phyloP scores from a whole-genome alignment of 2,113 vertebrate genomes.

The Hirundichthys speculiger region DNA sequence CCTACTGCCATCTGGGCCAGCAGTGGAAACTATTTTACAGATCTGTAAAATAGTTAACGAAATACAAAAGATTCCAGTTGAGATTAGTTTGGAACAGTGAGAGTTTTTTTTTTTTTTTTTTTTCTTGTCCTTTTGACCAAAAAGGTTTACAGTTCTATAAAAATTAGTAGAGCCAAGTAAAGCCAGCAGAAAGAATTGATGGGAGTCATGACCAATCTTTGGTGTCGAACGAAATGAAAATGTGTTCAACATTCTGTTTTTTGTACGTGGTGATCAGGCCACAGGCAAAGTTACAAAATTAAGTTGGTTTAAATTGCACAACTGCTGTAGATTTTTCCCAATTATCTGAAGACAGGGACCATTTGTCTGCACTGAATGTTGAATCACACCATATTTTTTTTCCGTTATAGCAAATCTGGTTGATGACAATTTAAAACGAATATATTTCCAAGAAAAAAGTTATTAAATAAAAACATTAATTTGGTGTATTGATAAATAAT shows the following conservation, averaged over 20 bases:
- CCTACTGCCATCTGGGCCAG: too few species aligned
- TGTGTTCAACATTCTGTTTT: not conserved
- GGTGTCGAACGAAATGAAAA: too few species aligned
- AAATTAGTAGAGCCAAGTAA: too few species aligned
- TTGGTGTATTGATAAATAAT: not conserved
- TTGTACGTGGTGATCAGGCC: not conserved
- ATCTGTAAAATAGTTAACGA: too few species aligned
- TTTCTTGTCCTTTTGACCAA: too few species aligned
- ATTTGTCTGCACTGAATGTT: slow-evolving; percentile 54
- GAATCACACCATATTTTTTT: not conserved
- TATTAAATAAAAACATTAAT: not conserved
- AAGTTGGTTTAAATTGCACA: slow-evolving; percentile 17
- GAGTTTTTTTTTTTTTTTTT: too few species aligned
- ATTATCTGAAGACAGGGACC: slow-evolving; percentile 58
- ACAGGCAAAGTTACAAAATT: slow-evolving; percentile 18
- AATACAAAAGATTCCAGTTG: too few species aligned
- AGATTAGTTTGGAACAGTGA: too few species aligned
- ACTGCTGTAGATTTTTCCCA: slow-evolving; percentile 4
- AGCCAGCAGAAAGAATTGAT: too few species aligned
- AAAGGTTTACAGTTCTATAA: too few species aligned
- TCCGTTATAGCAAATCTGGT: not conserved
- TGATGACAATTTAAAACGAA: not conserved
- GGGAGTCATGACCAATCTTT: too few species aligned
- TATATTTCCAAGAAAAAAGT: not conserved
- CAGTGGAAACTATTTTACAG: too few species aligned